These are phyloP conservation scores for Nymphalis c-album DNA, from an alignment of 2,888 invertebrate genomes.

Conservation along the genomic window DNA sequence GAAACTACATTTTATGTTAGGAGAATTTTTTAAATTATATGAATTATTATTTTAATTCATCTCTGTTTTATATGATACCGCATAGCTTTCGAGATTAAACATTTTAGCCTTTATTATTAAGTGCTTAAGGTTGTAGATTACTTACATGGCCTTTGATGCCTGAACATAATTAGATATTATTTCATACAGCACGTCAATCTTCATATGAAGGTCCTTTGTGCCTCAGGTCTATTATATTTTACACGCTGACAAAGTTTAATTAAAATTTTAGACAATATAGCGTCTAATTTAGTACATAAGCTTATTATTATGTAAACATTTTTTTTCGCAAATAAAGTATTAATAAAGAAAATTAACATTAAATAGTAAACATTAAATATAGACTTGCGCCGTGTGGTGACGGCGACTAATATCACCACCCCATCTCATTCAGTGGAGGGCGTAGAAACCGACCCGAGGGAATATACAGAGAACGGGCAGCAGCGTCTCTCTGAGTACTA, in stretches of 20 bases:
- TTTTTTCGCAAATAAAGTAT: not conserved
- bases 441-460: no score
- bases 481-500: no score
- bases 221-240: conserved; percentile 35
- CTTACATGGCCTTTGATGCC: not conserved
- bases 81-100: not conserved
- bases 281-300: conserved; percentile 26
- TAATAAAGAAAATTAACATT: not conserved
- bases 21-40: not conserved
- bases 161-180: conserved; percentile 26
- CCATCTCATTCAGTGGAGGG: no score
- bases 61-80: not conserved
- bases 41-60: not conserved
- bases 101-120: conserved; percentile 2
- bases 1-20: not conserved
- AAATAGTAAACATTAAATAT: no score
- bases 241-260: conserved; percentile 35
- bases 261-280: conserved; percentile 39
- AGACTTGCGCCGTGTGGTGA: no score
- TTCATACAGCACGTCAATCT: conserved; percentile 30
- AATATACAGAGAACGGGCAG: no score
- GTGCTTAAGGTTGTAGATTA: not conserved
- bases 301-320: not conserved
- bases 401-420: no score
- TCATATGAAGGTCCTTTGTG: conserved; percentile 32